Evolutionary conservation across 2,888 invertebrate species (phyloP).

Genomic region (Priocnemis perturbator): DNA sequence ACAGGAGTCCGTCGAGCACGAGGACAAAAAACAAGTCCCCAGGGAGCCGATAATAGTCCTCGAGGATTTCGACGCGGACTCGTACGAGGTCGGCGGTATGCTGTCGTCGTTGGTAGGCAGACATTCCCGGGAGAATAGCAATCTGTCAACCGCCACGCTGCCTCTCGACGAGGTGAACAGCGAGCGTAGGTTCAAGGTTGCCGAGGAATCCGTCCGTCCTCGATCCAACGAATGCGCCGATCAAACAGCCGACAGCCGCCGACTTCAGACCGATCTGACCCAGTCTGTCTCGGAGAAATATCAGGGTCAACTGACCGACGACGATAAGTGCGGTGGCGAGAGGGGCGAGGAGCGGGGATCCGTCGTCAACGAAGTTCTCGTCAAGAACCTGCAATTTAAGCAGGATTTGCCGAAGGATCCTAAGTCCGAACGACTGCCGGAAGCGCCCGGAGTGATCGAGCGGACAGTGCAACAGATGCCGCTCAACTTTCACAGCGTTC

Average conservation of each 20-base stretch:
- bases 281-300: not conserved
- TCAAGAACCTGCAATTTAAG: constrained; percentile 65
- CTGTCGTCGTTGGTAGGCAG: constrained; percentile 13
- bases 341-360: constrained; percentile 42
- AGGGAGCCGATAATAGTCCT: constrained; percentile 36
- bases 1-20: constrained; percentile 26
- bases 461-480: constrained; percentile 41
- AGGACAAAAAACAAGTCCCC: constrained; percentile 14
- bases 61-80: constrained; percentile 33
- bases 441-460: constrained; percentile 4
- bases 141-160: constrained; percentile 48
- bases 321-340: constrained; percentile 21
- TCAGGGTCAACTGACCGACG: constrained; percentile 8
- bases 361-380: constrained; percentile 62
- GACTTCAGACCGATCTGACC: constrained; percentile 2
- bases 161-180: constrained; percentile 49
- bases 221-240: constrained; percentile 20
- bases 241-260: not conserved
- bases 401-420: constrained; percentile 57
- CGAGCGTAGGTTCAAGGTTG: constrained; percentile 42
- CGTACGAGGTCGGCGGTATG: constrained; percentile 20
- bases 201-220: constrained; percentile 29
- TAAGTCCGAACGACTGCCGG: constrained; percentile 16
- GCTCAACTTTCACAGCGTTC: constrained; percentile 62
- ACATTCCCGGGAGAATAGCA: constrained; percentile 52